Evolutionary conservation across 2,888 invertebrate genomes (phyloP).

Genomic region (Oscheius onirici): DNA sequence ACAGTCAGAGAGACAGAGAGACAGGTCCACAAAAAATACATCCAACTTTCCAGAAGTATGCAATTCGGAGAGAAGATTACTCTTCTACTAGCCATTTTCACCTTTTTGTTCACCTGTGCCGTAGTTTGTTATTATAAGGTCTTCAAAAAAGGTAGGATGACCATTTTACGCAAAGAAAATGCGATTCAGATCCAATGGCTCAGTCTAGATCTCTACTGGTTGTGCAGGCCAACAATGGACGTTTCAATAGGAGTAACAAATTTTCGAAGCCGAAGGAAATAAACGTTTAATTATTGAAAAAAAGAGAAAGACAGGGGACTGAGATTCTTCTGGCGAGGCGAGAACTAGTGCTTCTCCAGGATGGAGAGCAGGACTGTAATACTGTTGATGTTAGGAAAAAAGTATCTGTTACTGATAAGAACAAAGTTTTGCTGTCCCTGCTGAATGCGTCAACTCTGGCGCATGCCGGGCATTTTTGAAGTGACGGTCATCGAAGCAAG

Average conservation of each 20-base stretch:
- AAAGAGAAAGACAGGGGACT: no score
- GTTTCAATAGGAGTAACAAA: slow-evolving; percentile 1
- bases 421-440: no score
- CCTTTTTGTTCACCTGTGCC: slow-evolving; percentile 11
- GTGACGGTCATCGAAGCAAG: no score
- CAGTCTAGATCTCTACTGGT: slow-evolving; percentile 24
- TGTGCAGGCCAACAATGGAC: slow-evolving; percentile 20
- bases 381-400: no score
- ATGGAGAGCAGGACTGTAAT: no score
- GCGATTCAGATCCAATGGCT: slow-evolving; percentile 17
- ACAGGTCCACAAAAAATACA: no score
- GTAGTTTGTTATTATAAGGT: slow-evolving; percentile 26
- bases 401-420: no score
- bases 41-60: slow-evolving; percentile 22
- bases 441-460: no score
- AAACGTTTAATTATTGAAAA: background rate
- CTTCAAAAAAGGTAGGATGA: slow-evolving; percentile 11
- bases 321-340: no score
- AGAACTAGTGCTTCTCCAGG: no score
- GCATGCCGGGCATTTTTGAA: no score
- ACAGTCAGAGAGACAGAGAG: background rate
- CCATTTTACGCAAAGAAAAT: background rate
- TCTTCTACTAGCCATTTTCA: slow-evolving; percentile 12
- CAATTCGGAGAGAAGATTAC: slow-evolving; percentile 23
- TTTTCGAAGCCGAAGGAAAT: slow-evolving; percentile 1